phyloP scores from a whole-genome alignment of 2,113 vertebrate genomes.

The Xiphophorus hellerii region DNA sequence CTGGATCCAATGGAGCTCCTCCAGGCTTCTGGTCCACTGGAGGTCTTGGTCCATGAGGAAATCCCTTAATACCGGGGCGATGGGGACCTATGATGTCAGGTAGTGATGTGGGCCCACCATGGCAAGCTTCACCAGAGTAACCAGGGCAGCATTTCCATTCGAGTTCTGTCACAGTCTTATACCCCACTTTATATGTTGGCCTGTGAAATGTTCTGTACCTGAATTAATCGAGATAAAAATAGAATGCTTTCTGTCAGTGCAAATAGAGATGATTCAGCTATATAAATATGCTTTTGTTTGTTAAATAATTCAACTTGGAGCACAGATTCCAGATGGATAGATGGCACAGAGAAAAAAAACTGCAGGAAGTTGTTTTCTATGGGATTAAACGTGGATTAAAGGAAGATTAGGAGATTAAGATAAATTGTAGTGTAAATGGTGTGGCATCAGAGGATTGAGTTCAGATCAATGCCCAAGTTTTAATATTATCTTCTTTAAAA shows the following conservation, averaged over 20 bases:
- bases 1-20: constrained; percentile 72
- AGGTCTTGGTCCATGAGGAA: constrained; percentile 68
- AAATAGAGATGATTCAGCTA: neutral
- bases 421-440: constrained; percentile 42
- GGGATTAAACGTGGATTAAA: constrained; percentile 60
- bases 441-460: constrained; percentile 36
- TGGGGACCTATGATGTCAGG: constrained; percentile 79
- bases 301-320: constrained; percentile 8
- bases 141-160: constrained; percentile 97
- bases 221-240: constrained; percentile 4
- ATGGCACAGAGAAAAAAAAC: constrained; percentile 34
- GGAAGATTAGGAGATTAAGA: constrained; percentile 63
- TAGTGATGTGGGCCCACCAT: constrained; percentile 82
- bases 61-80: constrained; percentile 78
- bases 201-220: constrained; percentile 95
- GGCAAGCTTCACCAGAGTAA: constrained; percentile 88
- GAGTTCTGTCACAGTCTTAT: constrained; percentile 92
- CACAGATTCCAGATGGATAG: neutral
- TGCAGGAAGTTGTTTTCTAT: constrained; percentile 48
- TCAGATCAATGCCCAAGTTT: constrained; percentile 23
- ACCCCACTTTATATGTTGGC: constrained; percentile 92
- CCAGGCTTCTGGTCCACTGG: constrained; percentile 68
- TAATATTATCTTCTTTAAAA: constrained; percentile 31
- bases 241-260: neutral
- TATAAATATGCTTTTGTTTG: constrained; percentile 11